Evolutionary conservation across 2,888 invertebrate genomes (phyloP), one percentile per base, ranked within the genome.

Genomic region (Tetheella fluctuosa): DNA sequence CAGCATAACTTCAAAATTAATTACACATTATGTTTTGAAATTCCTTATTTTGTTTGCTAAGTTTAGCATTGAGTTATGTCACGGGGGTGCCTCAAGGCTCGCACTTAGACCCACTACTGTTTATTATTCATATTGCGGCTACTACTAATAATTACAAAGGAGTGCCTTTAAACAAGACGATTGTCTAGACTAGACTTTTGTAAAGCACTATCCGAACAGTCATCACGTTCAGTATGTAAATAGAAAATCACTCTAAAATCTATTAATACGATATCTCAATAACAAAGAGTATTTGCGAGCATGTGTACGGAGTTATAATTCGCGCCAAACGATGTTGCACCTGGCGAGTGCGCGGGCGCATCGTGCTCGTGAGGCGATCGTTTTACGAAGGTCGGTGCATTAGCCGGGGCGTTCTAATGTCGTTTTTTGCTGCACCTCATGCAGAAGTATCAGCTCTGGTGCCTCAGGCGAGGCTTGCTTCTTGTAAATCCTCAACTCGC

Each of bases 381-480:
- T 77, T 70, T n/a, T 74, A 73, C 80, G 84, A 88, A 89, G 88
- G 88, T 86, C 89, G 85, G 75, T 80, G 84, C 82, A 85, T 80
- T 77, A 69, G 73, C 52, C 62, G 67, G 80, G 81, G 71, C 84
- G 80, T 79, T 83, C 80, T 84, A 85, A 88, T 83, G 82, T 81
- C 78, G 80, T 84, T 85, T 88, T 86, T 87, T 82, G 73, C 66
- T 59, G 59, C 61, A 34, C 53, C 28, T 17, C 52, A 17, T 28
- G 57, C 42, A 42, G 42, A 42, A 28, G 55, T 12, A 34, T 34
- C 39, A 55, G 59, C 67, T 62, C 61, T 62, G 61, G 56, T 64
- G 71, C 71, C 70, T 58, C 67, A 59, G 73, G 74, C 75, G 64
- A 66, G 54, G 62, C 69, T 60, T 57, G 62, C 68, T 66, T 62